Base-by-base conservation (phyloP, 2,888 invertebrate genomes). In the Isoperla grammatica region DNA sequence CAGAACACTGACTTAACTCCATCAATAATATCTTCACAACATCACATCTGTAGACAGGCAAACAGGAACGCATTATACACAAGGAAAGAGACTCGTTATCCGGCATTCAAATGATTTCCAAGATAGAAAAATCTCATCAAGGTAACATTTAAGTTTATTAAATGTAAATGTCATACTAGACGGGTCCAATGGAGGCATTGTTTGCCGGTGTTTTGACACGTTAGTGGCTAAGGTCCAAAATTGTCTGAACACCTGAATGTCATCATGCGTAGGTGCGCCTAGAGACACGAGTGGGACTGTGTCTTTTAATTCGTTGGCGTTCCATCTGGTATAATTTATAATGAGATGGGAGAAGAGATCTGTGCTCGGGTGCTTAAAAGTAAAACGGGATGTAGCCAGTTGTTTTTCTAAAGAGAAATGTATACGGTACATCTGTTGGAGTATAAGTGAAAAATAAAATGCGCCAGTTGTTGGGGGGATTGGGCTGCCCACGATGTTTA, bases 161-260 rank as follows among this genome's bases (percentile, higher is more conserved):
- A 50, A 50, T 29, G 49, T 23, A 29, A n/a, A 29, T 23, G 22
- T 22, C 49, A 29, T 50, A 50, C 29, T 15, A 6, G 29, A 46
- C 39, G 48, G 37, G 39, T 42, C 50, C 53, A 58, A 17, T 9
- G 48, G 20, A 39, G 9, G 17, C 53, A 58, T 58, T 58, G 58
- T 58, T 40, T 43, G 19, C 4, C 39, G 15, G 37, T 29, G 29
- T 53, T 37, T 37, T 17, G 53, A 39, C 53, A 19, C 40, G 20
- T 37, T 48, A 48, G 17, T 60, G 60, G 60, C 60, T 4, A 2
- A 23, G 17, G 23, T 60, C 60, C 60, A 60, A 56, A 60, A 43
- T 40, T 39, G 23, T 19, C 15, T 39, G 48, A 35, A 56, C 60
- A 60, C 60, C 60, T 60, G 60, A 60, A 46, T 22, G 55, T 22